Evolutionary conservation across 2,113 vertebrate species (phyloP), one percentile per base, ranked within the genome.

Genomic region (Entelurus aequoreus): DNA sequence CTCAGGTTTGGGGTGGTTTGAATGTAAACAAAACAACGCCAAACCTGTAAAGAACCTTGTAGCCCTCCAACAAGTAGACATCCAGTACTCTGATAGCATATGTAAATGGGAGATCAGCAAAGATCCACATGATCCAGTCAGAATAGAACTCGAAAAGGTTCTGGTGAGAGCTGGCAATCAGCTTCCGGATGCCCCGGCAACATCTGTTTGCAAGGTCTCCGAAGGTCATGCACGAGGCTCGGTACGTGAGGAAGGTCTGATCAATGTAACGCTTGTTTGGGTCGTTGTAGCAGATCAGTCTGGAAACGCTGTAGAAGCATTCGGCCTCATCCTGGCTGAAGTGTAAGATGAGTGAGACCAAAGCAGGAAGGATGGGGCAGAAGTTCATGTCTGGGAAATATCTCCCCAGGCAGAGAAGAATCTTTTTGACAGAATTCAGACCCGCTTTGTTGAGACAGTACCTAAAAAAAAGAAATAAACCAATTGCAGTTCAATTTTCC

Each of bases 81-180:
- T 95, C 93, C 48, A 94, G 84, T 40, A 95, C 82, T 0, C 92
- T 86, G 58, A 93, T 90, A 68, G 91, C 90, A 0, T 92, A 94
- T 8, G 67, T 87, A 77, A 94, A 94, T 0, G 93, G 94, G 10
- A 95, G 90, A 65, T 93, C 91, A 0, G 84, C 90, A 15, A 95
- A 94, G 50, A 95, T 90, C 93, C 94, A 95, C 47, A 90, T 90
- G 61, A 93, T 84, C 93, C 94, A 94, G 54, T 94, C 86, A 0
- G 93, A 94, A 81, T 94, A 95, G 69, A 94, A 90, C 62, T 94
- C 92, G 68, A 91, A 92, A n/a, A 93, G 86, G 12, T 90, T 93
- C 15, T 90, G 90, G 54, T 92, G 86, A 14, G 90, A 84, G 68
- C 87, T 86, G 46, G 92, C 91, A 0, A 95, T 92, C 19, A 94